phyloP scores from a whole-genome alignment of 2,888 invertebrate genomes.

The Tanaodytes sp. region DNA sequence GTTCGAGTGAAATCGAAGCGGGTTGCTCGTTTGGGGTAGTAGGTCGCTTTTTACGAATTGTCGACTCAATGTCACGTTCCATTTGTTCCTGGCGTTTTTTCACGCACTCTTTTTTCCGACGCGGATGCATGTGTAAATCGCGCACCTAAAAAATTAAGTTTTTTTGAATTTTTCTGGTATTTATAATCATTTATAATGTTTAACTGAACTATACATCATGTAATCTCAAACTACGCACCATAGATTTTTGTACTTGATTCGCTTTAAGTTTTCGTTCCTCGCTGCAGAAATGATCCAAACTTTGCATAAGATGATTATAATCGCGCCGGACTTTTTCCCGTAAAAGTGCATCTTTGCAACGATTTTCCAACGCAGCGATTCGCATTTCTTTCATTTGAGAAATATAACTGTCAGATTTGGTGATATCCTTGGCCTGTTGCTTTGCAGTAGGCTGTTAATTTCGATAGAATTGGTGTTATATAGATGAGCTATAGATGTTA shows the following conservation, averaged over 20 bases:
- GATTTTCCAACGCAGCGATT: conserved; percentile 59
- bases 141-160: conserved; percentile 32
- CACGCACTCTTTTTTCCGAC: conserved; percentile 71
- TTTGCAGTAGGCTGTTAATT: conserved; percentile 65
- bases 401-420: conserved; percentile 54
- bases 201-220: too few species aligned
- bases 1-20: conserved; percentile 55
- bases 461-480: too few species aligned
- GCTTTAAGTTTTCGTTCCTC: conserved; percentile 66
- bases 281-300: conserved; percentile 61
- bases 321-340: conserved; percentile 67
- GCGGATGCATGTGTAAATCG: conserved; percentile 49
- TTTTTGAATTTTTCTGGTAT: too few species aligned
- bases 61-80: conserved; percentile 74
- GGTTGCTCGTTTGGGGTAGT: conserved; percentile 55
- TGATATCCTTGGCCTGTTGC: conserved; percentile 62
- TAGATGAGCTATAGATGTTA: too few species aligned
- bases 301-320: conserved; percentile 64
- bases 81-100: conserved; percentile 74
- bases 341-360: conserved; percentile 65
- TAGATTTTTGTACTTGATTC: conserved; percentile 55
- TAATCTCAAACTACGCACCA: conserved; percentile 50
- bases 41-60: conserved; percentile 57
- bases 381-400: conserved; percentile 55
- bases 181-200: too few species aligned